Conservation (phyloP, 2,888 invertebrate species). For the Eugnorisma glareosa region DNA sequence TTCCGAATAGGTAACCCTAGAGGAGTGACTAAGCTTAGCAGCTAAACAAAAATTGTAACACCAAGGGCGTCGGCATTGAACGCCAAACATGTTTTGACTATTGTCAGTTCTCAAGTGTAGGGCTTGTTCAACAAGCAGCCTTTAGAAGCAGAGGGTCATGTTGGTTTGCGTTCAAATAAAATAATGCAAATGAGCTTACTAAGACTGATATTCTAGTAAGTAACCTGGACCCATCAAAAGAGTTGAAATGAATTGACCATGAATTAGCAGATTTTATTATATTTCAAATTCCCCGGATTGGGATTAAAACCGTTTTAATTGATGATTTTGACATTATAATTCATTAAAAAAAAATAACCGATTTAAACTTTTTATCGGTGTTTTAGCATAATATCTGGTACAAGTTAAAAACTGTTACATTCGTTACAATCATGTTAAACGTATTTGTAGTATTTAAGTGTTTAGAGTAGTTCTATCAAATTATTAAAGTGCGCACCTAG, state of each 20-base stretch:
- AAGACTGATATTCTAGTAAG: constrained; percentile 50
- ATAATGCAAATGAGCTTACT: constrained; percentile 54
- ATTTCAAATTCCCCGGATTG: neutral
- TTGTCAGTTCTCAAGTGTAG: neutral
- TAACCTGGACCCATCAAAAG: neutral
- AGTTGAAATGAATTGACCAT: neutral
- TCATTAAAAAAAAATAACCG: neutral
- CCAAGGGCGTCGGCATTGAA: neutral
- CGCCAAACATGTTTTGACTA: neutral
- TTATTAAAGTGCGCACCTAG: neutral
- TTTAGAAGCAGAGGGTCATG: constrained; percentile 23
- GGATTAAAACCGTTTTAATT: constrained; percentile 2
- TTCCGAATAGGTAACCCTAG: neutral
- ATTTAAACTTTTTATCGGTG: neutral
- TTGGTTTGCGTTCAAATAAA: constrained; percentile 12
- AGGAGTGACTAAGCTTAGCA: neutral
- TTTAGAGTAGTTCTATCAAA: constrained; percentile 22
- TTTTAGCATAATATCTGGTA: constrained; percentile 39
- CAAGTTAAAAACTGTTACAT: constrained; percentile 7
- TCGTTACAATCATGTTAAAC: constrained; percentile 23
- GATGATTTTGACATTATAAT: constrained; percentile 13
- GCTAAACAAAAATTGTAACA: too few relatives aligned
- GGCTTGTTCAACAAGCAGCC: neutral
- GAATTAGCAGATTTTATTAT: constrained; percentile 1
- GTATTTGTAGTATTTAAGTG: constrained; percentile 39